phyloP scores from a whole-genome alignment of 2,797 vertebrate species.

The Alfaro cultratus region DNA sequence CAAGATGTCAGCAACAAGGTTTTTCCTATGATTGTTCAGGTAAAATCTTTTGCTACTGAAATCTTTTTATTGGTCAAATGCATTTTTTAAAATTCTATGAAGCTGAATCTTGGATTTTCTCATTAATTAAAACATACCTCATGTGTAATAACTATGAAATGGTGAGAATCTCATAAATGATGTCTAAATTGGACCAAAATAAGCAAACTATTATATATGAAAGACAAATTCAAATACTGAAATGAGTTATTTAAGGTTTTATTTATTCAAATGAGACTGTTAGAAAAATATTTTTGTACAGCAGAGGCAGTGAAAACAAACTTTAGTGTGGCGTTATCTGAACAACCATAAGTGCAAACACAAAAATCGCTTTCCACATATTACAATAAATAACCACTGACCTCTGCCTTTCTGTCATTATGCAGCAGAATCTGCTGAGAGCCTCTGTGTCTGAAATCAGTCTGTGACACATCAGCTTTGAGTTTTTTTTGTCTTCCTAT shows the following conservation, averaged over 20 bases:
- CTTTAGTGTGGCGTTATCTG: background rate
- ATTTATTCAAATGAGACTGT: conserved; percentile 17
- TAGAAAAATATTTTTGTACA: conserved; percentile 11
- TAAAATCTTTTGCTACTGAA: background rate
- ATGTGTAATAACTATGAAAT: too few relatives aligned
- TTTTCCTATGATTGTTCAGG: background rate
- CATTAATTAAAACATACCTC: background rate
- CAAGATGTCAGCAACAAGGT: background rate
- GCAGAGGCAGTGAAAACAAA: background rate
- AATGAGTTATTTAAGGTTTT: conserved; percentile 16
- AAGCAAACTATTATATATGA: background rate
- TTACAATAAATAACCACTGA: conserved; percentile 23
- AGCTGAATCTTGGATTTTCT: background rate
- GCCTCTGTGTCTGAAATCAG: background rate
- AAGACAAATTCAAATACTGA: background rate
- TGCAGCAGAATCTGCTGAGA: background rate
- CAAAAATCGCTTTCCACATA: background rate
- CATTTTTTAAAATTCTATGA: background rate
- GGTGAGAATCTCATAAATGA: background rate
- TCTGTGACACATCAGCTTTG: conserved; percentile 4
- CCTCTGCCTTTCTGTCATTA: conserved; percentile 3
- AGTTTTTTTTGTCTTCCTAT: conserved; percentile 3
- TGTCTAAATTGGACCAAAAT: background rate
- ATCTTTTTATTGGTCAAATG: background rate
- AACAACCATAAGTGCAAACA: background rate